Evolutionary conservation across 2,888 invertebrate genomes (phyloP).

Genomic region (Platycheirus rosarum): DNA sequence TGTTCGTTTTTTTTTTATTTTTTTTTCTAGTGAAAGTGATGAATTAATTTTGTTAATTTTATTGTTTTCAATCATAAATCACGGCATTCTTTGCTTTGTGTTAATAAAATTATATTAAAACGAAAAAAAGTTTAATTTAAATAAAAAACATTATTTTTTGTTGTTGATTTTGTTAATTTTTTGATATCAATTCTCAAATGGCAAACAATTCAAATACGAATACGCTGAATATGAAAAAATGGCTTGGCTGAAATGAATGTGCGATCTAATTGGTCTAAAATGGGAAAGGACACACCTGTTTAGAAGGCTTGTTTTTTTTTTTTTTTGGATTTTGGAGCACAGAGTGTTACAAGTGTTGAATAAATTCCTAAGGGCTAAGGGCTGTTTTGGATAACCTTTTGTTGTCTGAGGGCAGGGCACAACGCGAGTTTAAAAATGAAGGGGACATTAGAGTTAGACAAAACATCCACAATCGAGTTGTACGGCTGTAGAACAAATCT

Average conservation of each 20-base stretch:
- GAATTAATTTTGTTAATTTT: constrained; percentile 28
- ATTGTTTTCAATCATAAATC: constrained; percentile 56
- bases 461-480: no score
- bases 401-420: no score
- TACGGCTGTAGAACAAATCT: no score
- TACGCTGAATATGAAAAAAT: constrained; percentile 54
- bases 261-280: constrained; percentile 40
- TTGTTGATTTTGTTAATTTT: constrained; percentile 48
- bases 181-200: constrained; percentile 49
- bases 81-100: constrained; percentile 67
- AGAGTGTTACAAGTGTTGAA: constrained; percentile 47
- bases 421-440: no score
- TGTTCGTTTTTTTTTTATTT: constrained; percentile 16
- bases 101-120: constrained; percentile 40
- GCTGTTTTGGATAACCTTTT: no score
- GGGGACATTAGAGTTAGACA: no score
- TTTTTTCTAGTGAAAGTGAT: constrained; percentile 49
- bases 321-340: neutral
- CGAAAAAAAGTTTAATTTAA: constrained; percentile 10
- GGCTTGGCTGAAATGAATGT: constrained; percentile 72
- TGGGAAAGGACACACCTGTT: constrained; percentile 17
- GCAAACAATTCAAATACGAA: constrained; percentile 52
- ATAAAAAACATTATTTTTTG: constrained; percentile 32
- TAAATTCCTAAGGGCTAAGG: no score
- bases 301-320: no score